A percentile compares a stretch with the other conserved stretches of the same genome.
Conservation (phyloP, 2,113 vertebrate genomes). For the Nerophis ophidion region DNA sequence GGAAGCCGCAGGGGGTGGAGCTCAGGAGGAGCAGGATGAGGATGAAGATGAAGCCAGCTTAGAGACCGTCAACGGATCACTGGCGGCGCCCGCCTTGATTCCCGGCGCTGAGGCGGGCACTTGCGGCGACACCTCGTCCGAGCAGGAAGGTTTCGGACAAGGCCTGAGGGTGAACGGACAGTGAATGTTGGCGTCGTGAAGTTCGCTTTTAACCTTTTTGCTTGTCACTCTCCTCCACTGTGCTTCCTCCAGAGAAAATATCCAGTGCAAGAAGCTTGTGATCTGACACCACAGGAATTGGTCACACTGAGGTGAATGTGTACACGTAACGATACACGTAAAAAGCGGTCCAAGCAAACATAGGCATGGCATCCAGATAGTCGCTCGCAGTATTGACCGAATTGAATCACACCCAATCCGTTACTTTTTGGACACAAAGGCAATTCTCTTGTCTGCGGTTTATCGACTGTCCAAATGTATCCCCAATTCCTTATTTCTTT, state of each 20-base stretch:
- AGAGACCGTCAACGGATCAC: slow-evolving; percentile 49
- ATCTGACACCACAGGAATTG: slow-evolving; percentile 44
- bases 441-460: slow-evolving; percentile 31
- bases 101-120: slow-evolving; percentile 43
- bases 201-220: slow-evolving; percentile 41
- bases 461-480: slow-evolving; percentile 1
- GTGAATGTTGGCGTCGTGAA: slow-evolving; percentile 60
- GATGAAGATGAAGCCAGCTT: slow-evolving; percentile 66
- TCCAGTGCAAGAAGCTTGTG: slow-evolving; percentile 45
- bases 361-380: slow-evolving; percentile 61
- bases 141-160: slow-evolving; percentile 68
- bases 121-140: slow-evolving; percentile 36
- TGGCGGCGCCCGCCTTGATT: slow-evolving; percentile 44
- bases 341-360: slow-evolving; percentile 48
- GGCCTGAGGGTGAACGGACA: slow-evolving; percentile 70
- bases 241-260: slow-evolving; percentile 51
- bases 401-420: slow-evolving; percentile 1
- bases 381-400: neutral
- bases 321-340: slow-evolving; percentile 35
- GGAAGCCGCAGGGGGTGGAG: slow-evolving; percentile 43
- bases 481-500: no score
- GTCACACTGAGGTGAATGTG: slow-evolving; percentile 31
- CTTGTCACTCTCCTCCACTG: slow-evolving; percentile 39
- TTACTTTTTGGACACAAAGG: slow-evolving; percentile 25
- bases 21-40: slow-evolving; percentile 65